phyloP scores from a whole-genome alignment of 2,797 vertebrate genomes.

The Sphenopsis melanotis region DNA sequence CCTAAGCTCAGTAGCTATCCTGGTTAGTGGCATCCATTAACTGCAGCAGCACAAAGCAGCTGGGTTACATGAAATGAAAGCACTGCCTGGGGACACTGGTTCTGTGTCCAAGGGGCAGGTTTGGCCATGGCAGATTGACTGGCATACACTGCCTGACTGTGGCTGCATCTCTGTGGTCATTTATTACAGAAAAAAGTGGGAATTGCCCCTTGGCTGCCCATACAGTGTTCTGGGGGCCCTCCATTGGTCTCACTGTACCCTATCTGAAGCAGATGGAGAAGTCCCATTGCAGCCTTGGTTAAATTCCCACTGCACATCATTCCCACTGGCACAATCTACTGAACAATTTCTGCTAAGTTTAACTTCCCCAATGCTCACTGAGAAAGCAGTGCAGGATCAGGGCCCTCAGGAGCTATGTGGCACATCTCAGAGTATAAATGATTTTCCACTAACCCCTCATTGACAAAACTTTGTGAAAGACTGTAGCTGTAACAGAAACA shows the following conservation, averaged over 20 bases:
- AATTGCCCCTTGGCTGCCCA: not conserved
- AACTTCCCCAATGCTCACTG: not conserved
- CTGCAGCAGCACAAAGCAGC: not conserved
- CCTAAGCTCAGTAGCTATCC: not conserved
- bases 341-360: not conserved
- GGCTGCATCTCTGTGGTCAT: not conserved
- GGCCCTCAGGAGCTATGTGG: not conserved
- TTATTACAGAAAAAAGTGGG: not conserved
- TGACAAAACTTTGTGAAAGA: not conserved
- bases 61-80: not conserved
- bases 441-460: not conserved
- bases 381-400: not conserved
- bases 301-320: not conserved
- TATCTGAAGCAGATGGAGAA: not conserved
- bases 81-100: not conserved
- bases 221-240: not conserved
- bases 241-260: not conserved
- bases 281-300: not conserved
- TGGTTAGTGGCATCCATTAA: not conserved
- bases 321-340: not conserved
- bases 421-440: not conserved
- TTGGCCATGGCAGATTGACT: not conserved
- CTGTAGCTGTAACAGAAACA: not conserved
- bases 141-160: not conserved
- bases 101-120: not conserved